A percentile compares a stretch with the other conserved stretches of the same genome.
phyloP scores from a whole-genome alignment of 2,797 vertebrate genomes.

The Chelonia mydas region DNA sequence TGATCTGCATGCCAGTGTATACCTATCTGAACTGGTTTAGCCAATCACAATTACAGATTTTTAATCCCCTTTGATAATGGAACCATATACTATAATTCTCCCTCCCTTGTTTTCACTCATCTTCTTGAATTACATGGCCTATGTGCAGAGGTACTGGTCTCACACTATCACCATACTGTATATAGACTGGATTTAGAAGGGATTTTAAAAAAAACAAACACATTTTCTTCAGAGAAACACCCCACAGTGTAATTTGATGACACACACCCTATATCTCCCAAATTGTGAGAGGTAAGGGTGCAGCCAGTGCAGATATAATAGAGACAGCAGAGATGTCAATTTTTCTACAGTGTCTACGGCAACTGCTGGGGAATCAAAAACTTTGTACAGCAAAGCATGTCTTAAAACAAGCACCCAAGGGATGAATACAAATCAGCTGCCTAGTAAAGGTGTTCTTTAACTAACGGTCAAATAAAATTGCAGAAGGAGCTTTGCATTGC shows the following conservation, averaged over 20 bases:
- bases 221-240: neutral
- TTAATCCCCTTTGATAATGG: neutral
- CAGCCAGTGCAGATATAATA: neutral
- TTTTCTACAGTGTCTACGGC: neutral
- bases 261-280: neutral
- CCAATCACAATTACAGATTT: neutral
- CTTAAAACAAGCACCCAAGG: conserved; percentile 42
- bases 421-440: conserved; percentile 45
- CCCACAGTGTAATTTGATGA: neutral
- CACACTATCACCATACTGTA: neutral
- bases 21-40: neutral
- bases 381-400: conserved; percentile 25
- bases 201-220: neutral
- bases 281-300: neutral
- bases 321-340: neutral
- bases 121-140: neutral
- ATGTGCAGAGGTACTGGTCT: neutral
- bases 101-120: neutral
- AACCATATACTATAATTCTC: neutral
- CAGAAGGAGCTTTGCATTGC: neutral
- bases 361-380: conserved; percentile 5
- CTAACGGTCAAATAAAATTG: conserved; percentile 58
- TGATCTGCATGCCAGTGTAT: neutral
- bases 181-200: neutral
- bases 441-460: conserved; percentile 27